Evolutionary conservation across 2,113 vertebrate genomes (phyloP).

Genomic region (Menura novaehollandiae): DNA sequence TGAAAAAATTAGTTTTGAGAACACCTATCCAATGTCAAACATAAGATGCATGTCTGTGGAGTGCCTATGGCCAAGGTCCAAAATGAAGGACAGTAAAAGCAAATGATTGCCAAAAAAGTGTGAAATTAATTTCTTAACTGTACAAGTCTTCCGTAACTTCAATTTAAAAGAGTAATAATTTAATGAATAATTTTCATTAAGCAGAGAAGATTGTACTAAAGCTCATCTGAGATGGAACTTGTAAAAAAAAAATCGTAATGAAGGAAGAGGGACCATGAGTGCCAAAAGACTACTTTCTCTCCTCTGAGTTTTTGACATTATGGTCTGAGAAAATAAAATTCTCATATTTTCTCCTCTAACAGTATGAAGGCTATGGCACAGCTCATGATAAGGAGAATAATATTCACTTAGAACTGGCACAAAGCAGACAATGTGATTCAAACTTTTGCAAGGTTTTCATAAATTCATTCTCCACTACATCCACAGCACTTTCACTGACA

Average conservation of each 20-base stretch:
- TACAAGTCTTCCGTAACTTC: background rate
- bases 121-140: constrained; percentile 26
- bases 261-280: background rate
- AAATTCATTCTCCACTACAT: background rate
- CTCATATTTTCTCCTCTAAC: background rate
- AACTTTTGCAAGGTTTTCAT: background rate
- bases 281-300: background rate
- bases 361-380: background rate
- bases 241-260: background rate
- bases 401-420: background rate
- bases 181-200: constrained; percentile 14
- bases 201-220: background rate
- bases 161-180: constrained; percentile 11
- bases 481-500: background rate
- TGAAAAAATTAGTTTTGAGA: background rate
- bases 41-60: background rate
- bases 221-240: background rate
- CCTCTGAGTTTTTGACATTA: background rate
- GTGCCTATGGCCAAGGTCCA: background rate
- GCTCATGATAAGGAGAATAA: background rate
- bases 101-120: constrained; percentile 1
- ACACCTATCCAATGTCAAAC: background rate
- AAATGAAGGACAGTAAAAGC: background rate
- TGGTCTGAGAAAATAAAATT: background rate
- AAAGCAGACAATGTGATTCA: background rate